Conservation (phyloP, 1,140 invertebrate genomes). For the Macrosteles quadrilineatus region DNA sequence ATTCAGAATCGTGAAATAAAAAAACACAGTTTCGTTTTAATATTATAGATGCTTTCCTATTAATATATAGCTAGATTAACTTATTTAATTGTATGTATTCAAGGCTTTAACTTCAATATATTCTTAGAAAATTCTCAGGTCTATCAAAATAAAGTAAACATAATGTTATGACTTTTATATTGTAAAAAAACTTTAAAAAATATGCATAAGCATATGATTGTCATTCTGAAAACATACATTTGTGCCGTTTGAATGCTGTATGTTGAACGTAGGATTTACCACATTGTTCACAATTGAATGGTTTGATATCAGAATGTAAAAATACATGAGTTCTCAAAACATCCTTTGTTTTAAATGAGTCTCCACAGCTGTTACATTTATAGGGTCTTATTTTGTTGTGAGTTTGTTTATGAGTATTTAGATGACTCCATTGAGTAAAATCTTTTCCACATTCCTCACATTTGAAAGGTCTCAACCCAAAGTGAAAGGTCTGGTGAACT, state of each 20-base stretch:
- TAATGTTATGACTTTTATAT: too few relatives aligned
- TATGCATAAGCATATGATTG: too few relatives aligned
- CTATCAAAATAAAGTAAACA: too few relatives aligned
- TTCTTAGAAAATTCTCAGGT: too few relatives aligned
- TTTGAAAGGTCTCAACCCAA: slow-evolving; percentile 45
- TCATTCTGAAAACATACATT: too few relatives aligned
- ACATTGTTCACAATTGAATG: slow-evolving; percentile 57
- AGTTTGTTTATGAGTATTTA: slow-evolving; percentile 36
- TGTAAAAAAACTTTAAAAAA: too few relatives aligned
- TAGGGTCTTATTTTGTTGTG: slow-evolving; percentile 72
- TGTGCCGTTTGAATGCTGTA: slow-evolving; percentile 50
- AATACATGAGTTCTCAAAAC: not conserved
- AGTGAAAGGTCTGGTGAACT: slow-evolving; percentile 34
- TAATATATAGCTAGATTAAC: too few relatives aligned
- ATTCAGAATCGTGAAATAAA: too few relatives aligned
- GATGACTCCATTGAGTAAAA: slow-evolving; percentile 33
- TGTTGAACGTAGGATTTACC: slow-evolving; percentile 52
- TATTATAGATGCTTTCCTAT: too few relatives aligned
- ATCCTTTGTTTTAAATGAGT: slow-evolving; percentile 69
- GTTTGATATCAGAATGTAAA: slow-evolving; percentile 51
- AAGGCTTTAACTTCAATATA: too few relatives aligned
- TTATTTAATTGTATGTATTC: too few relatives aligned
- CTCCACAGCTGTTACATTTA: slow-evolving; percentile 64
- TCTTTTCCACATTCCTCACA: slow-evolving; percentile 54
- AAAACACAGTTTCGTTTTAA: too few relatives aligned